Percentiles rank a stretch among this genome's conserved stretches.
Evolutionary conservation across 2,113 vertebrate species (phyloP).

Genomic region (Collichthys lucidus): DNA sequence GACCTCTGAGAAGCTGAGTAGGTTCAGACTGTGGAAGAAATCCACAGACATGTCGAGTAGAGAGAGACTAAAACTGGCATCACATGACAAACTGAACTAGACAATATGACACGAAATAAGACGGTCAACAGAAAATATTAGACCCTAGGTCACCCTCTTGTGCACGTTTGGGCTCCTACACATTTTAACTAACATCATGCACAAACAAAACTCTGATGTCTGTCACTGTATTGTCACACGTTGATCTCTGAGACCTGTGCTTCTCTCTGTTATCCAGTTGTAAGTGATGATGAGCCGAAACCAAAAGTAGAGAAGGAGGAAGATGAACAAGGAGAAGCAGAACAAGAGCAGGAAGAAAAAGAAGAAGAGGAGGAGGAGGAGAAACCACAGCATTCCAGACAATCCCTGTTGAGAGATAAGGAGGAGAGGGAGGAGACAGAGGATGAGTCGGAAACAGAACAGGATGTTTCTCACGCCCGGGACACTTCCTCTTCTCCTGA

Average conservation of each 20-base stretch:
- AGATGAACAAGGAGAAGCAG: conserved; percentile 17
- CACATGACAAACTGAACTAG: no score
- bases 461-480: conserved; percentile 53
- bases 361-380: conserved; percentile 24
- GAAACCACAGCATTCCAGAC: conserved; percentile 20
- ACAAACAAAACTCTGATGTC: no score
- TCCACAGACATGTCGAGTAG: no score
- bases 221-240: neutral
- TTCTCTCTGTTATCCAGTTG: conserved; percentile 51
- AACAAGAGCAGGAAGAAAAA: conserved; percentile 22
- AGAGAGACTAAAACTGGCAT: no score
- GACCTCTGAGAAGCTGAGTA: no score
- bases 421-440: conserved; percentile 52
- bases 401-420: conserved; percentile 25
- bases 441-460: conserved; percentile 36
- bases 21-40: no score
- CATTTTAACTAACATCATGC: no score
- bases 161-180: no score
- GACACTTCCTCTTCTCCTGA: conserved; percentile 59
- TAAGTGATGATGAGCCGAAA: conserved; percentile 37
- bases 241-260: conserved; percentile 9
- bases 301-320: conserved; percentile 28
- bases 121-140: no score
- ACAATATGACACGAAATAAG: no score
- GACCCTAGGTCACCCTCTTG: no score